Percentiles rank a stretch among this genome's conserved stretches.
phyloP scores from a whole-genome alignment of 2,797 vertebrate genomes.

The Molossus alvarezi region DNA sequence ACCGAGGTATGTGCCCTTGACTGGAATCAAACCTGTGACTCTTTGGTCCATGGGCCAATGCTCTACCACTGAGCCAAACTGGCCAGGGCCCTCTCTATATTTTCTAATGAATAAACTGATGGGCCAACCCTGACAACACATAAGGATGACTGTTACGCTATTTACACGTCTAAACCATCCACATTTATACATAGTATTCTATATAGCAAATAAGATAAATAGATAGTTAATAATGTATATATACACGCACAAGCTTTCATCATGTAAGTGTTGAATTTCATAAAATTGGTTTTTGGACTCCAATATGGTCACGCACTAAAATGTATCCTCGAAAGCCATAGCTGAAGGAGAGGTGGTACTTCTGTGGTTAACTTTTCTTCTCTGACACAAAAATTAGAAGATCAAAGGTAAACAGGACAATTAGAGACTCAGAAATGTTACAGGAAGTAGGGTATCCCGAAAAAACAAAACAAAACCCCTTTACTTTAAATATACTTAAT shows the following conservation, averaged over 20 bases:
- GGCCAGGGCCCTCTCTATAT: not conserved
- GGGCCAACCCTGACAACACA: not conserved
- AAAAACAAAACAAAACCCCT: too few species aligned
- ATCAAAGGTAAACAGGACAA: conserved; percentile 50
- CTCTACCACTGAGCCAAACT: too few species aligned
- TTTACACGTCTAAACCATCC: not conserved
- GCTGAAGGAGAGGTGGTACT: not conserved
- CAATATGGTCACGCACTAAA: not conserved
- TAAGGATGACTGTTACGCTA: not conserved
- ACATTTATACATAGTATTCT: not conserved
- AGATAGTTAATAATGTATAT: not conserved
- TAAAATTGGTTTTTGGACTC: not conserved
- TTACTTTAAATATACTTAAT: conserved; percentile 26
- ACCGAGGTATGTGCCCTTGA: too few species aligned
- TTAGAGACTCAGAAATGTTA: conserved; percentile 29
- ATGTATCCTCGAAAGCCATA: not conserved
- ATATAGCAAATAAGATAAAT: not conserved
- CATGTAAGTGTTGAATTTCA: not conserved
- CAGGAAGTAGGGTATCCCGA: not conserved
- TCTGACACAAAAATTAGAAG: not conserved
- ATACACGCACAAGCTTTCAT: not conserved
- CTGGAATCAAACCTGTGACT: too few species aligned
- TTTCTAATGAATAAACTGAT: not conserved
- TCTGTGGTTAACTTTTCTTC: not conserved
- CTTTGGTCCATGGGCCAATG: too few species aligned